Evolutionary conservation across 2,888 invertebrate genomes (phyloP).

Genomic region (Nasonovia ribisnigri): DNA sequence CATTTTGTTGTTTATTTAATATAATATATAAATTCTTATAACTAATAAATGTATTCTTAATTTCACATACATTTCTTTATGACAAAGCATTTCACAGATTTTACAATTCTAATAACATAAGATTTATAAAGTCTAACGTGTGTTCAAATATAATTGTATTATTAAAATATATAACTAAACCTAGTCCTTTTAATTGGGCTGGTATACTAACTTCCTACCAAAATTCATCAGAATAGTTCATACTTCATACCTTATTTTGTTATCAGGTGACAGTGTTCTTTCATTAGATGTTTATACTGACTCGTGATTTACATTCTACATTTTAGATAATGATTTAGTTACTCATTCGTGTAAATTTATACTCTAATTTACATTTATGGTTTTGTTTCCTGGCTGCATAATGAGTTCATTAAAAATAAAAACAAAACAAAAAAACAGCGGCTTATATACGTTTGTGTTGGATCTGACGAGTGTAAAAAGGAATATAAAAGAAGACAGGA

Average conservation of each 20-base stretch:
- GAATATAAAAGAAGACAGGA: slow-evolving; percentile 36
- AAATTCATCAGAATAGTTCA: not conserved
- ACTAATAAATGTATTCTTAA: not conserved
- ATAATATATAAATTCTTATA: not conserved
- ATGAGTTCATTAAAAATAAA: slow-evolving; percentile 11
- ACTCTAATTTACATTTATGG: not conserved
- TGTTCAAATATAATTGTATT: not conserved
- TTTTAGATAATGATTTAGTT: not conserved
- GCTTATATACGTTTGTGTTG: not conserved
- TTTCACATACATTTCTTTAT: not conserved
- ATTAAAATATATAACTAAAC: not conserved
- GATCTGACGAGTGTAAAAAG: slow-evolving; percentile 15
- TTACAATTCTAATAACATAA: not conserved
- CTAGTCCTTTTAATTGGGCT: not conserved
- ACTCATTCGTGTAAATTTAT: not conserved
- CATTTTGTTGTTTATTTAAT: not conserved
- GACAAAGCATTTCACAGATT: not conserved
- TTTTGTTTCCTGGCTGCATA: not conserved
- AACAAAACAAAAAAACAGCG: not conserved
- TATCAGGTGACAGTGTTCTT: not conserved
- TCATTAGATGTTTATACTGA: not conserved
- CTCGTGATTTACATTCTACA: not conserved
- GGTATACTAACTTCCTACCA: not conserved
- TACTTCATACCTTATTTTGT: not conserved
- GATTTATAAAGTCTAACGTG: not conserved